These are phyloP conservation scores for Cichladusa arquata DNA, from an alignment of 2,113 vertebrate genomes.

Conservation along the genomic window DNA sequence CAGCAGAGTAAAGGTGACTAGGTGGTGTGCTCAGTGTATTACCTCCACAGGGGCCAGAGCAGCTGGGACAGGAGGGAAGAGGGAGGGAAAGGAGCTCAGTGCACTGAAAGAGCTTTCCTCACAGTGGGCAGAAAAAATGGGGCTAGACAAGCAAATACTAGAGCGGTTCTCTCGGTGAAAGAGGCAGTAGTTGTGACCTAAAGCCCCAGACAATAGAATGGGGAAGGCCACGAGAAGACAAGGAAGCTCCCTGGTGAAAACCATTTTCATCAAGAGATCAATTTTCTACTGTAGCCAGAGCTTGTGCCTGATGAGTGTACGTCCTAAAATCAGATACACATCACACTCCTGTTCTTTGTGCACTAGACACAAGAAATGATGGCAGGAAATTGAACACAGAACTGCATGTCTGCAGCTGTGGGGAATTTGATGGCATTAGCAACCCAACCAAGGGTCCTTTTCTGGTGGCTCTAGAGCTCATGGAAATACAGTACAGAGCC, in stretches of 20 bases:
- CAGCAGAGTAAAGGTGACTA: background rate
- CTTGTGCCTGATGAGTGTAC: background rate
- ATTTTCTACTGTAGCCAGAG: slow-evolving; percentile 12
- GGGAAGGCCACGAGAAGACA: background rate
- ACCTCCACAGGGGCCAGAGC: background rate
- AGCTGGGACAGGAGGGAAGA: background rate
- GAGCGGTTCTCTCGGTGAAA: background rate
- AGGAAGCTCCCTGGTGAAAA: background rate
- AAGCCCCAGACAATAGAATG: background rate
- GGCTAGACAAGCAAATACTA: background rate
- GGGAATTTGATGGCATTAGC: background rate
- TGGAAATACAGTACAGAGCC: background rate
- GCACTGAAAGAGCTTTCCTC: background rate
- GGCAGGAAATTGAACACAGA: slow-evolving; percentile 62
- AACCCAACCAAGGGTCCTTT: background rate
- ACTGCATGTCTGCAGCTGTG: background rate
- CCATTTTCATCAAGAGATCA: background rate
- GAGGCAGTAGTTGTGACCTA: background rate
- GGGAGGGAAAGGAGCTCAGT: background rate
- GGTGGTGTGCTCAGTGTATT: background rate
- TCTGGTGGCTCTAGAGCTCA: slow-evolving; percentile 5
- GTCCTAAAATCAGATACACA: slow-evolving; percentile 37
- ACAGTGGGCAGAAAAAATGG: background rate
- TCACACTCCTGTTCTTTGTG: background rate
- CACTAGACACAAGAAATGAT: background rate